Conservation (phyloP, 1,140 invertebrate genomes). For the Microplitis mediator region DNA sequence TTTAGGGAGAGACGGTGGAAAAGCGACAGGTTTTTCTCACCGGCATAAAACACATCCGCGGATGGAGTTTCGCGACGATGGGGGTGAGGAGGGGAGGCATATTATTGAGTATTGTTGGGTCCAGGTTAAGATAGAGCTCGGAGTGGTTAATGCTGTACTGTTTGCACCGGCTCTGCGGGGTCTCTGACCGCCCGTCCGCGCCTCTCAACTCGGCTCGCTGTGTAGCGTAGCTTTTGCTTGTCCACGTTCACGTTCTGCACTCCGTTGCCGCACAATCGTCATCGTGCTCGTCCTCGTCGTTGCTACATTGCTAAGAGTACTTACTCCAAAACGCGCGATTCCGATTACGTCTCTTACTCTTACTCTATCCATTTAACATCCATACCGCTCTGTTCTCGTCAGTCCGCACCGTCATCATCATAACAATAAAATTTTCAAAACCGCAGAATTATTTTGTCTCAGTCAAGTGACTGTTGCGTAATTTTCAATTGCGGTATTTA, state of each 20-base stretch:
- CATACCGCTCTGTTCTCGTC: too few species aligned
- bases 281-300: neutral
- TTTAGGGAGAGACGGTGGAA: too few species aligned
- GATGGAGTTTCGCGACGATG: neutral
- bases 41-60: too few species aligned
- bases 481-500: too few species aligned
- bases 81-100: constrained; percentile 27
- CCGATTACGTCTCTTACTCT: too few species aligned
- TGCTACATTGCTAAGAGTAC: neutral
- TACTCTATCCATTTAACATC: too few species aligned
- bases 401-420: too few species aligned
- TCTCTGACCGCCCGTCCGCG: constrained; percentile 63
- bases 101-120: constrained; percentile 58
- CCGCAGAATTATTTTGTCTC: too few species aligned
- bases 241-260: constrained; percentile 36
- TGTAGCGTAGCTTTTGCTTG: constrained; percentile 24
- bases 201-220: constrained; percentile 57
- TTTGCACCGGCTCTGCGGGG: constrained; percentile 62
- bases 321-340: neutral
- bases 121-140: constrained; percentile 56
- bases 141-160: constrained; percentile 61
- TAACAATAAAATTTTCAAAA: too few species aligned
- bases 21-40: too few species aligned
- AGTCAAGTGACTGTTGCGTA: too few species aligned
- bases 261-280: neutral